Base-by-base conservation (phyloP, 2,888 invertebrate species). In the Aphrophora alni region DNA sequence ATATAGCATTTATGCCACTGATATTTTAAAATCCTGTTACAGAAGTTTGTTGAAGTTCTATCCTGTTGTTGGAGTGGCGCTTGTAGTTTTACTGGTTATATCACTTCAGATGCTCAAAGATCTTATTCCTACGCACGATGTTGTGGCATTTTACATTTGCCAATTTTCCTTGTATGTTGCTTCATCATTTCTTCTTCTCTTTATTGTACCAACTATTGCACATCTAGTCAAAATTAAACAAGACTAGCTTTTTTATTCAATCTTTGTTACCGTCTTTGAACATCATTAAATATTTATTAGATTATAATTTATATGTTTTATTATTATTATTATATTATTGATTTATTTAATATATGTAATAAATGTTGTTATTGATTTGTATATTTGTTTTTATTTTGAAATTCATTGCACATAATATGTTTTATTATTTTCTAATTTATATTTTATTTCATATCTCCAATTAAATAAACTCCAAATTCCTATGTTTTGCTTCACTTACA, bases 61-160 rank as follows among this genome's bases (percentile, higher is more conserved):
- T 80, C 84, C 84, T 14, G 74, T 85, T 24, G 80, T 85, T 38
- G 85, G 85, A 17, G 84, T 83, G 21, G 80, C 78, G 12, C 81
- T 83, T 51, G 84, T 83, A 1, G 82, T 82, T n/a, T 70, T 85
- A 25, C 83, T 85, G 24, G 84, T 84, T 26, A 82, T 84, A 8
- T 82, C 85, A 27, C 81, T 85, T 71, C 85, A 85, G 38, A 81
- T 85, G 71, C 83, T 85, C 25, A 83, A 84, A 70, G 83, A 84
- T 24, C 78, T 85, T 21, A 84, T 86, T 80, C 86, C 86, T 8
- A 85, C 85, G 14, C 83, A 84, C 75, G 84, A 85, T 59, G 84
- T 83, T 8, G 75, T 84, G 26, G 81, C 84, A 21, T 86, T 86
- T 81, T 86, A 86, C 77, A 75, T 83, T 17, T 85, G 84, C 80